Conservation (phyloP, 2,113 vertebrate genomes). For the Triplophysa siluroides region DNA sequence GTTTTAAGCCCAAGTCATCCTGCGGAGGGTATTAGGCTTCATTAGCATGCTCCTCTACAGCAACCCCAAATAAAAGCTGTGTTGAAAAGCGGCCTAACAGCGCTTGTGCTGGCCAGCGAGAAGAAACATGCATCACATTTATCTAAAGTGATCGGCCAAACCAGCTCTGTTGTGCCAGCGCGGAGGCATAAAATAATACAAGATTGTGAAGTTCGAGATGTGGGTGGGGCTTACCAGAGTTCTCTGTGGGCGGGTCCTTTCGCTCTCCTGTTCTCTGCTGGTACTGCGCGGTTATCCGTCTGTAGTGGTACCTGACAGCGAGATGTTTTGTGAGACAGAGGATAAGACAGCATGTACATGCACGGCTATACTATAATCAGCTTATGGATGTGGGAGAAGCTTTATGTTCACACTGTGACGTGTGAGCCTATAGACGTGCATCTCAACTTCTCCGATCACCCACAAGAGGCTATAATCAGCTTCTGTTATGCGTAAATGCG, state of each 20-base stretch:
- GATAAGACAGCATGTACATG: slow-evolving; percentile 4
- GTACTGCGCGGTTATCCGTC: slow-evolving; percentile 56
- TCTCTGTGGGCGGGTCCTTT: neutral
- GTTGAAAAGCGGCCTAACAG: slow-evolving; percentile 16
- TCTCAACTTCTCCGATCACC: neutral
- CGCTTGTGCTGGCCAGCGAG: neutral
- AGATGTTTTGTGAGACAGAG: slow-evolving; percentile 3
- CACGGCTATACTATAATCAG: slow-evolving; percentile 53
- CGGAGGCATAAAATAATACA: neutral
- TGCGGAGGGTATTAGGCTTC: slow-evolving; percentile 30
- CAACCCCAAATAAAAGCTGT: slow-evolving; percentile 37
- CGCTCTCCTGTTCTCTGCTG: slow-evolving; percentile 21
- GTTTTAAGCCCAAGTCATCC: slow-evolving; percentile 29
- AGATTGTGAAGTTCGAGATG: neutral
- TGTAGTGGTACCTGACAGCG: slow-evolving; percentile 66
- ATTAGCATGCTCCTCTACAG: slow-evolving; percentile 39
- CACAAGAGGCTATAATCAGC: neutral
- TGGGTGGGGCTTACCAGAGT: slow-evolving; percentile 32
- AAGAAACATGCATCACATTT: slow-evolving; percentile 25
- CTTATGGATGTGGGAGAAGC: slow-evolving; percentile 49
- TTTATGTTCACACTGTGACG: neutral
- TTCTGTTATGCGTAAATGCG: slow-evolving; percentile 49
- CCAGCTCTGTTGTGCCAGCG: neutral
- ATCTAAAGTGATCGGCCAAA: slow-evolving; percentile 16
- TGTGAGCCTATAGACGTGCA: slow-evolving; percentile 4